These are phyloP conservation scores for Eurytoma adleriae DNA, from an alignment of 2,888 invertebrate species.

Conservation along the genomic window DNA sequence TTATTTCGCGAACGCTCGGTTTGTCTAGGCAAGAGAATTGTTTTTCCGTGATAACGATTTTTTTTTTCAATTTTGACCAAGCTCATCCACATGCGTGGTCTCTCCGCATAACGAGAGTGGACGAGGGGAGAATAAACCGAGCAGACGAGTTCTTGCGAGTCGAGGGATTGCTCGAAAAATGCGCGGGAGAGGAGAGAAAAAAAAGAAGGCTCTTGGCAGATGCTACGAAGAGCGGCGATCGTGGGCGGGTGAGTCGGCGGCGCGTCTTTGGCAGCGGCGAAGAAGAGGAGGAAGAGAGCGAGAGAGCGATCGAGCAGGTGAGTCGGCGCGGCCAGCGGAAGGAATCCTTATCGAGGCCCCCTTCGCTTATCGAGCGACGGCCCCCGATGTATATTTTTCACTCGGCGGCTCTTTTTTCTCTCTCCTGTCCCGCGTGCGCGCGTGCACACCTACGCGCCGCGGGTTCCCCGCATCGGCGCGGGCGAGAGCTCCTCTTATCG, in stretches of 20 bases:
- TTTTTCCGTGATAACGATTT: no score
- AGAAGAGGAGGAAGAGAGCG: background rate
- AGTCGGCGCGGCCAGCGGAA: slow-evolving; percentile 15
- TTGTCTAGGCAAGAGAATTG: no score
- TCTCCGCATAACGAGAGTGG: no score
- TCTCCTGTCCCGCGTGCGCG: background rate
- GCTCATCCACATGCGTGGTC: no score
- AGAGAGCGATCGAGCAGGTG: slow-evolving; percentile 23
- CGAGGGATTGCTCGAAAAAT: background rate
- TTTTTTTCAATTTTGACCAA: no score
- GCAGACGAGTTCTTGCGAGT: no score
- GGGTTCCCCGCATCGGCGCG: slow-evolving; percentile 8
- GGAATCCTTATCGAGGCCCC: slow-evolving; percentile 50
- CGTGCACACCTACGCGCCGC: background rate
- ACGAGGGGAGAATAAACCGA: no score
- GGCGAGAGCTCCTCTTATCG: slow-evolving; percentile 30
- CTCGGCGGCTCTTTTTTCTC: background rate
- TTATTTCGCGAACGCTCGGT: no score
- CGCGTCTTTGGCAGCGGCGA: background rate
- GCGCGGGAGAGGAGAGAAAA: background rate
- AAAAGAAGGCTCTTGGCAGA: background rate
- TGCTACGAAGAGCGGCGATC: background rate
- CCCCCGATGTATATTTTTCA: slow-evolving; percentile 30
- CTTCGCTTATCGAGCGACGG: slow-evolving; percentile 35
- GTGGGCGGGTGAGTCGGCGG: background rate